Base-by-base conservation (phyloP, 2,797 vertebrate species). In the Halcyon badia region DNA sequence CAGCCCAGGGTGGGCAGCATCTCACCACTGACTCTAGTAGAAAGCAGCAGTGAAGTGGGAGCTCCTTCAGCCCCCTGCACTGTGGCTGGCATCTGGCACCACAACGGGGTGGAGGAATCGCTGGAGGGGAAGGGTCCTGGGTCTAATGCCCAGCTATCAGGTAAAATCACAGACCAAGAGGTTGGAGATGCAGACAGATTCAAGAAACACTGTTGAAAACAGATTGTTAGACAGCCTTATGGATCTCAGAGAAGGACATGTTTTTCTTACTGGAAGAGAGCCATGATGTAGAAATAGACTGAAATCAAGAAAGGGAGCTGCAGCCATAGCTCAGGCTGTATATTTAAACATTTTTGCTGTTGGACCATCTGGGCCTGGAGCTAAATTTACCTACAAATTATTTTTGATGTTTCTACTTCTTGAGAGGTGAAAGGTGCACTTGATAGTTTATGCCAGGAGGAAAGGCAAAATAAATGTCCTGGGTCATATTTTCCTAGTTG, bases 341-440 rank as follows among this genome's bases (percentile, higher is more conserved):
- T 92, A 79, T 94, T 92, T 96, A 95, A 90, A 73, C 60, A 49
- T 89, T 95, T 96, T 76, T 85, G 44, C 85, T 80, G 54, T 83
- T 30, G 49, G 77, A 87, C 82, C 75, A 96, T 97, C 90, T 97
- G 75, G 80, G 52, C 37, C 75, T 87, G 70, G 49, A 94, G 81
- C 82, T 97, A 88, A 83, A 84, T 95, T 94, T 95, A 82, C 91
- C 89, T 96, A 91, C 79, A 94, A 81, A 93, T 91, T 84, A 80
- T 91, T 94, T 92, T 19, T 66, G 81, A 2, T 81, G 79, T 77
- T 88, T 93, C 75, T 71, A 17, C 66, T 82, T 95, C 87, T 89
- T 87, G 72, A 85, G 61, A 89, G 65, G 81, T 91, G 84, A 90
- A 91, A 94, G 93, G 70, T 95, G 60, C n/a, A 56, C 66, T 65